Evolutionary conservation across 2,888 invertebrate species (phyloP).

Genomic region (Euphydryas editha): DNA sequence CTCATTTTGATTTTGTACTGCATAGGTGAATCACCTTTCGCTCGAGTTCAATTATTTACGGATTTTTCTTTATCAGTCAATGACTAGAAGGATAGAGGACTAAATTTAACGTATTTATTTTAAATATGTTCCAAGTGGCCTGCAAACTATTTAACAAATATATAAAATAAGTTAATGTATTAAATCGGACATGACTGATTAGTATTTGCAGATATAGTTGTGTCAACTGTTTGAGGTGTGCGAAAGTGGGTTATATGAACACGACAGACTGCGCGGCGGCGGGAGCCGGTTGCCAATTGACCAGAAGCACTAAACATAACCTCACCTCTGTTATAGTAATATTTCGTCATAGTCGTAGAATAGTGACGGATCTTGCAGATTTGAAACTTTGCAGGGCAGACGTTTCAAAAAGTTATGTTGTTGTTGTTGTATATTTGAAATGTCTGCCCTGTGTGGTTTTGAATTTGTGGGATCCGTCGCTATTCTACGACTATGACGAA

Average conservation of each 20-base stretch:
- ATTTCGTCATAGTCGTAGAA: neutral
- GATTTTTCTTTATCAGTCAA: slow-evolving; percentile 16
- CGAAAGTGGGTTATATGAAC: slow-evolving; percentile 60
- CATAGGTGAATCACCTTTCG: slow-evolving; percentile 23
- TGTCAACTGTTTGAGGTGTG: slow-evolving; percentile 44
- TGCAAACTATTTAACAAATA: neutral
- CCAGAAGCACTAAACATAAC: slow-evolving; percentile 45
- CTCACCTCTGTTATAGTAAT: slow-evolving; percentile 32
- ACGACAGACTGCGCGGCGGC: slow-evolving; percentile 73
- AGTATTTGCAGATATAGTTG: slow-evolving; percentile 17
- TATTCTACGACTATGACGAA: too few relatives aligned
- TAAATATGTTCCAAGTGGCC: neutral
- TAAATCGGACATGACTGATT: neutral
- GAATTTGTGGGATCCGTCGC: too few relatives aligned
- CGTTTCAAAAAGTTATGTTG: too few relatives aligned
- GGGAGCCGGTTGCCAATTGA: slow-evolving; percentile 63
- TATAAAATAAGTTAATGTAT: neutral
- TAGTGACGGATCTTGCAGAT: too few relatives aligned
- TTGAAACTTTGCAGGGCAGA: too few relatives aligned
- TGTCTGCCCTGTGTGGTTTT: too few relatives aligned
- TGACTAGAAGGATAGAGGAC: neutral
- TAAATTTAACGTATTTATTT: neutral
- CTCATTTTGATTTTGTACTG: slow-evolving; percentile 48
- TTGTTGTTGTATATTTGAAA: too few relatives aligned
- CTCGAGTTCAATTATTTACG: slow-evolving; percentile 10